Evolutionary conservation across 2,888 invertebrate genomes (phyloP).

Genomic region (Ennomos erosarius): DNA sequence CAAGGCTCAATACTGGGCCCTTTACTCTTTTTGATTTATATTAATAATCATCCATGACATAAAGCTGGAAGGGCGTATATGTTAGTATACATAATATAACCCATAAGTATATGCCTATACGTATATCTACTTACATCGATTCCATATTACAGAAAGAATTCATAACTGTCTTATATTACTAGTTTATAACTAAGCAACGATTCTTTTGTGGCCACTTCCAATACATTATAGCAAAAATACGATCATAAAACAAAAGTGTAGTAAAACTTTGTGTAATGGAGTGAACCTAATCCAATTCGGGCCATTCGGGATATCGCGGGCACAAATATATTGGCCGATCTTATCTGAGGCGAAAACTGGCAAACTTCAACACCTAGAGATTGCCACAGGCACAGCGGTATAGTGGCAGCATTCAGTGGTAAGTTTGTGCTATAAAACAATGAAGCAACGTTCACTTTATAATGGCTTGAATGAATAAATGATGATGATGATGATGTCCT

Average conservation of each 20-base stretch:
- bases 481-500: no score
- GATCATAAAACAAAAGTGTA: slow-evolving; percentile 77
- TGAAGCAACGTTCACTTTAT: no score
- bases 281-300: slow-evolving; percentile 68
- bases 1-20: no score
- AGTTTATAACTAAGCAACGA: slow-evolving; percentile 47
- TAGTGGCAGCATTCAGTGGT: no score
- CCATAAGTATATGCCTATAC: no score
- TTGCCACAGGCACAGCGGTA: slow-evolving; percentile 8
- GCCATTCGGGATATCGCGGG: slow-evolving; percentile 66
- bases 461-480: no score
- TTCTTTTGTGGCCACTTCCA: slow-evolving; percentile 64
- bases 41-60: no score
- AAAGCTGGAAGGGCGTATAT: no score
- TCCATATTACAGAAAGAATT: slow-evolving; percentile 26
- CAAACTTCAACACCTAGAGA: slow-evolving; percentile 40
- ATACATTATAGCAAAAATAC: slow-evolving; percentile 74
- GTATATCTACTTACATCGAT: slow-evolving; percentile 9
- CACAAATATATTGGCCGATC: slow-evolving; percentile 69
- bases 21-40: no score
- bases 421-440: no score
- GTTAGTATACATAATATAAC: no score
- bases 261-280: slow-evolving; percentile 74
- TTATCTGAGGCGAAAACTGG: slow-evolving; percentile 58
- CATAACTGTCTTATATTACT: slow-evolving; percentile 41